These are phyloP conservation scores for Leucophenga montana DNA, from an alignment of 2,888 invertebrate species.

Conservation along the genomic window DNA sequence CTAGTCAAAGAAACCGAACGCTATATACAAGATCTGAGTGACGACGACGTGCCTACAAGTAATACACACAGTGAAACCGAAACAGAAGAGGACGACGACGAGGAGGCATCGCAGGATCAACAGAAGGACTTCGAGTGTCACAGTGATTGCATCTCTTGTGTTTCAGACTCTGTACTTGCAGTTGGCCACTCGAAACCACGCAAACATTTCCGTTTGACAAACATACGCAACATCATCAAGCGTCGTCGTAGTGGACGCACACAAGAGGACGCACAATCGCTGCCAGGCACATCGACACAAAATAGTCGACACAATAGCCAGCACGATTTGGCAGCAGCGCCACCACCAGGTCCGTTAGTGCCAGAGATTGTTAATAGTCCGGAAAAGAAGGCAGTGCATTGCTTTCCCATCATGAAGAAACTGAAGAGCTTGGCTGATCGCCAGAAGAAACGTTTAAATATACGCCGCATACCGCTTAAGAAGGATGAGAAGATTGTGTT, in stretches of 20 bases:
- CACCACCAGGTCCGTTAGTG: slow-evolving; percentile 57
- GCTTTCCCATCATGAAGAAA: slow-evolving; percentile 79
- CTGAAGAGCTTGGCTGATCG: slow-evolving; percentile 79
- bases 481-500: slow-evolving; percentile 74
- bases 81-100: slow-evolving; percentile 55
- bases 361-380: slow-evolving; percentile 40
- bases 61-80: slow-evolving; percentile 19
- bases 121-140: slow-evolving; percentile 57
- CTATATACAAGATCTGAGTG: slow-evolving; percentile 71
- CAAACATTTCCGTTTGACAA: slow-evolving; percentile 64
- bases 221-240: slow-evolving; percentile 75
- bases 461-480: slow-evolving; percentile 69
- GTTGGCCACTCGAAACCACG: slow-evolving; percentile 64
- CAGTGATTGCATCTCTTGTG: slow-evolving; percentile 71
- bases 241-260: slow-evolving; percentile 70
- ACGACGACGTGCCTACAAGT: slow-evolving; percentile 54
- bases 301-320: slow-evolving; percentile 63
- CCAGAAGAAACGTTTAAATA: slow-evolving; percentile 75
- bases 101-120: slow-evolving; percentile 52
- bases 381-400: slow-evolving; percentile 60
- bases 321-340: slow-evolving; percentile 53
- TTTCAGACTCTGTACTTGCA: slow-evolving; percentile 70
- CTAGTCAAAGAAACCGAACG: slow-evolving; percentile 72
- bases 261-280: slow-evolving; percentile 67
- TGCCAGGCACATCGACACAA: slow-evolving; percentile 67